A percentile compares a stretch with the other conserved stretches of the same genome.
phyloP scores from a whole-genome alignment of 2,113 vertebrate species.

The Hippocampus abdominalis region DNA sequence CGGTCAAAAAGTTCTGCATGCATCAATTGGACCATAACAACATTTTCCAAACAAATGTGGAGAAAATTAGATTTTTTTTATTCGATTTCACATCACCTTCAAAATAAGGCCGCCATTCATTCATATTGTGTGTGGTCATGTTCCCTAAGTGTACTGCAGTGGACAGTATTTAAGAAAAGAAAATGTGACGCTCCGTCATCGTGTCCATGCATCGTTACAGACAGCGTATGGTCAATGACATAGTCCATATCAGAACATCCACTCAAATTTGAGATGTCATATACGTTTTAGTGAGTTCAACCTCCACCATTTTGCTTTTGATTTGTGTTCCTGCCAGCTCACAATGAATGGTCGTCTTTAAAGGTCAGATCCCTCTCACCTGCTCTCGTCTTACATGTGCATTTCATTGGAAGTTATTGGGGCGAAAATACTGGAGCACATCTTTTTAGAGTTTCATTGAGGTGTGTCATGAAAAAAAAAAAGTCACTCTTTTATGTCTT shows the following conservation, averaged over 20 bases:
- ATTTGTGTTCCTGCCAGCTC: conserved; percentile 35
- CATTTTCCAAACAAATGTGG: too few species aligned
- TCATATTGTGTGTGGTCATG: neutral
- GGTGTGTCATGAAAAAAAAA: conserved; percentile 46
- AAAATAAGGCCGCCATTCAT: neutral
- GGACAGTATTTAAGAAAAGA: neutral
- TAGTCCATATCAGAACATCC: neutral
- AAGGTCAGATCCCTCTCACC: conserved; percentile 60
- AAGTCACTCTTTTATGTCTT: conserved; percentile 38
- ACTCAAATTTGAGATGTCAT: neutral
- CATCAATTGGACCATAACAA: too few species aligned
- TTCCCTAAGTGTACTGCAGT: neutral
- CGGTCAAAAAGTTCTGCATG: too few species aligned
- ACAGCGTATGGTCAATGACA: neutral
- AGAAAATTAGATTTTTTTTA: neutral
- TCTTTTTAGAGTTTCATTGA: conserved; percentile 40
- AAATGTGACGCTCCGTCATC: neutral
- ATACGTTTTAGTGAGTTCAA: neutral
- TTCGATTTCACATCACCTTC: neutral
- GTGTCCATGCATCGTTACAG: too few species aligned
- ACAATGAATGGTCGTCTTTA: conserved; percentile 41
- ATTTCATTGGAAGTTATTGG: neutral
- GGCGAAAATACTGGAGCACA: conserved; percentile 17
- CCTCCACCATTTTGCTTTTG: neutral
- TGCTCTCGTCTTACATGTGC: conserved; percentile 14